These are phyloP conservation scores for Amphiprion ocellaris DNA, from an alignment of 2,113 vertebrate genomes.

Conservation along the genomic window DNA sequence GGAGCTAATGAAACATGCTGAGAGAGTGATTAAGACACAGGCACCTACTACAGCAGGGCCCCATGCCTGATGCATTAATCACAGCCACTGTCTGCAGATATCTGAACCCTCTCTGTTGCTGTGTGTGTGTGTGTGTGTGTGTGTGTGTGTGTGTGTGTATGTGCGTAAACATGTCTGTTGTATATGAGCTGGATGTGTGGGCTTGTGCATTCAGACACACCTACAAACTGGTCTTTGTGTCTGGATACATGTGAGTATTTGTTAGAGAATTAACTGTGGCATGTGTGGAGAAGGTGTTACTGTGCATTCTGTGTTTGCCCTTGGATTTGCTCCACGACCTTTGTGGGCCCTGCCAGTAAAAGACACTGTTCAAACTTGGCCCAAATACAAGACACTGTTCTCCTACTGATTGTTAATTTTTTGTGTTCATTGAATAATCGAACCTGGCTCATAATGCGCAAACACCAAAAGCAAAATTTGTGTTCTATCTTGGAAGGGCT, in stretches of 20 bases:
- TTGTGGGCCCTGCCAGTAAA: constrained; percentile 48
- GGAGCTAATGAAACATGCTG: constrained; percentile 82
- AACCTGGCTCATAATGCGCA: constrained; percentile 45
- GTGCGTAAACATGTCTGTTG: constrained; percentile 17
- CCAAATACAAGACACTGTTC: constrained; percentile 34
- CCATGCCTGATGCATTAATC: constrained; percentile 77
- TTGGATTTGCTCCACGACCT: constrained; percentile 58
- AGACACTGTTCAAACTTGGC: constrained; percentile 32
- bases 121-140: constrained; percentile 44
- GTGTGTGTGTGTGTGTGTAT: constrained; percentile 45
- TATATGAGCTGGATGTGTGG: constrained; percentile 17
- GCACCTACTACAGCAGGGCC: constrained; percentile 67
- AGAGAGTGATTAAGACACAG: constrained; percentile 82
- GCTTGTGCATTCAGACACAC: constrained; percentile 20
- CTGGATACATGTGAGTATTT: constrained; percentile 10
- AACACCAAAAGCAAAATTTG: constrained; percentile 34
- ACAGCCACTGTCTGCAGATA: constrained; percentile 62
- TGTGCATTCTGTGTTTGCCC: constrained; percentile 52
- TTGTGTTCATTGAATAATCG: constrained; percentile 64
- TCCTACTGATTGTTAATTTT: constrained; percentile 50
- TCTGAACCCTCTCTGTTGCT: constrained; percentile 38
- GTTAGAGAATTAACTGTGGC: constrained; percentile 41
- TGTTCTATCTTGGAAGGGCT: constrained; percentile 35
- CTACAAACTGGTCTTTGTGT: constrained; percentile 5
- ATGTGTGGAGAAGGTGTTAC: constrained; percentile 4